Base-by-base conservation (phyloP, 1,140 invertebrate species). In the Pseudomyrmex dendroicus region DNA sequence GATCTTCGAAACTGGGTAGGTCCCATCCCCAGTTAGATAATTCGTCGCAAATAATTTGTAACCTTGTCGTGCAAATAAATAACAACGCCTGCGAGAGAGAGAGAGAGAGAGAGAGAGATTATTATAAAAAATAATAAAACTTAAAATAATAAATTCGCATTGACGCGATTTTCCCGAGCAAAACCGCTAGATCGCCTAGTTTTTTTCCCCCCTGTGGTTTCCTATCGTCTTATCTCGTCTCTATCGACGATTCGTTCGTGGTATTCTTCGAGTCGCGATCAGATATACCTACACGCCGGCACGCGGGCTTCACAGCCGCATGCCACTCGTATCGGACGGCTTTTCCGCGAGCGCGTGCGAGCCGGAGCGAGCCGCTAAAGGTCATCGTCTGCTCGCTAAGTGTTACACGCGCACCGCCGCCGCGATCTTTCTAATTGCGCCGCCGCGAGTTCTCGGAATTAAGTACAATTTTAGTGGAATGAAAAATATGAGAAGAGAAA, bases 361-460 rank as follows among this genome's bases (percentile, higher is more conserved):
- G 25, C 25, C 25, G 44, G n/a, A 59, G 56, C 10, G 52, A 35
- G 56, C 73, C 57, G 73, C 62, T 77, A 77, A 77, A 77, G 74
- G 74, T 77, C 74, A 77, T 77, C 74, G 74, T 68, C 52, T 77
- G 50, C 63, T 35, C 72, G 72, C 17, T 68, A 68, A 77, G 73
- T 77, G 73, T 77, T 77, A 35, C 35, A 66, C 73, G 62, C 48
- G 61, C 15, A 76, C 73, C 61, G 20, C 35, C 35, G 35, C 35
- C 48, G 62, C 50, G 62, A 77, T 77, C 62, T 54, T 76, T 77
- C 62, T 77, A 77, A 77, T 77, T 77, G 54, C 48, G 48, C 62
- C 17, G 73, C 48, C 17, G 22, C 22, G 35, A 35, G n/a, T 77
- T 35, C 61, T 54, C 73, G 25, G 12, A 46, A 12, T n/a, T 64